phyloP scores from a whole-genome alignment of 30 jellyfish, hydroid and myxozoan genomes.

The Aurelia aurita complex sp. Pacific region DNA sequence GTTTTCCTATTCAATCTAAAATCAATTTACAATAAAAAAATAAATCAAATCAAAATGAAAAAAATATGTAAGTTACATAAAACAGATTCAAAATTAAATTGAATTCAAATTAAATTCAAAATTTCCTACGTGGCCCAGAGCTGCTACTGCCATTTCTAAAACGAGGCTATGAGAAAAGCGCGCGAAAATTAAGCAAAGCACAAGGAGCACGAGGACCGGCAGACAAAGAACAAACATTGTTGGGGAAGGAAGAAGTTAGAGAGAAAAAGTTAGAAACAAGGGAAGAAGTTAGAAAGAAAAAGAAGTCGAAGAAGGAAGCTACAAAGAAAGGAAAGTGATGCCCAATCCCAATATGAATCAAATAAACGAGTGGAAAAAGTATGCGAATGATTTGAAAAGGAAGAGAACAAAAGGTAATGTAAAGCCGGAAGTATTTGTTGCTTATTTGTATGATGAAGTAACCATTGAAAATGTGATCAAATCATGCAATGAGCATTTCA shows the following conservation, averaged over 20 bases:
- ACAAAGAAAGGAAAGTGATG: no score
- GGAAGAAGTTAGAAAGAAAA: no score
- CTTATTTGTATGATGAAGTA: slow-evolving; percentile 25
- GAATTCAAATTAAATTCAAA: no score
- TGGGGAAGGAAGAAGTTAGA: background rate
- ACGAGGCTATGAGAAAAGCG: no score
- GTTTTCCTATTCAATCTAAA: background rate
- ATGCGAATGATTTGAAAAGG: slow-evolving; percentile 12
- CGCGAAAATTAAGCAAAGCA: no score
- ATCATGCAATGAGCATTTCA: slow-evolving; percentile 28
- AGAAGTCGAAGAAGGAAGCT: no score
- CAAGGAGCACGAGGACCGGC: no score
- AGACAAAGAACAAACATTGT: background rate
- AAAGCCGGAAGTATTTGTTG: slow-evolving; percentile 31
- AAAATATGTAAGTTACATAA: no score
- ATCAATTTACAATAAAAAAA: background rate
- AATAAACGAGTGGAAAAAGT: slow-evolving; percentile 14
- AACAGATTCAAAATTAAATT: no score
- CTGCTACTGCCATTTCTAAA: slow-evolving; percentile 29
- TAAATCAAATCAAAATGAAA: no score
- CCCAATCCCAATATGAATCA: slow-evolving; percentile 4
- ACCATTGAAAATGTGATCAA: slow-evolving; percentile 16
- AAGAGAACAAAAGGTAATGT: background rate
- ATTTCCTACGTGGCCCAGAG: background rate
- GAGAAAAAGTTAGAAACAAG: no score